These are phyloP conservation scores for Orbicella faveolata DNA, from an alignment of 64 coral and sea anemone species.

Conservation along the genomic window DNA sequence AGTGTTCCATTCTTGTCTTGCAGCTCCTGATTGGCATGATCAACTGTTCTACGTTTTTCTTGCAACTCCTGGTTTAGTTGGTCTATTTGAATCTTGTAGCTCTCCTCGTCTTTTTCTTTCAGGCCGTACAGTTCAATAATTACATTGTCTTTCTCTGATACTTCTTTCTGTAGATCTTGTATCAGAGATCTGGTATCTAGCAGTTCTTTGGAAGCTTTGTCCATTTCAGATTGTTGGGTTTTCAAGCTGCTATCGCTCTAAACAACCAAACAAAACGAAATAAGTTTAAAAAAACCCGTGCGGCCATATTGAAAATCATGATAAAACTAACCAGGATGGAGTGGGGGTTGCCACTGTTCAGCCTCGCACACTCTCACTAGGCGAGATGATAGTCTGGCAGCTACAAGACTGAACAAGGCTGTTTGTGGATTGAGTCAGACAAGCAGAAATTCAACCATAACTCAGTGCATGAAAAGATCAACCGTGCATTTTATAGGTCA, in stretches of 20 bases:
- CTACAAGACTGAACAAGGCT: too few relatives aligned
- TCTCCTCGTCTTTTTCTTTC: slow-evolving; percentile 38
- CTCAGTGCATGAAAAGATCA: too few relatives aligned
- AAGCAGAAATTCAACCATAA: too few relatives aligned
- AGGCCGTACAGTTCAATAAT: slow-evolving; percentile 65
- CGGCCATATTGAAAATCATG: neutral
- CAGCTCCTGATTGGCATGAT: slow-evolving; percentile 16
- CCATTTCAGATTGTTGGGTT: slow-evolving; percentile 79
- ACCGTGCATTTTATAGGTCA: too few relatives aligned
- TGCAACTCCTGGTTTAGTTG: slow-evolving; percentile 28
- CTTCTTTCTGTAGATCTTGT: slow-evolving; percentile 58
- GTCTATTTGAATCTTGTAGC: slow-evolving; percentile 21
- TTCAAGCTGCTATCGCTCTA: slow-evolving; percentile 83
- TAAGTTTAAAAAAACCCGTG: neutral
- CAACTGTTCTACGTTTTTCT: slow-evolving; percentile 32
- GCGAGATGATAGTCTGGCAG: too few relatives aligned
- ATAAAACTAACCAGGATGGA: too few relatives aligned
- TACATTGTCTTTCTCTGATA: slow-evolving; percentile 62
- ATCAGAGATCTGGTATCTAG: slow-evolving; percentile 58
- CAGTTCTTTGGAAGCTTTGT: slow-evolving; percentile 69
- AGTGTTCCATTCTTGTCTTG: slow-evolving; percentile 36
- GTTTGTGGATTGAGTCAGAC: too few relatives aligned
- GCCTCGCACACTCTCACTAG: too few relatives aligned
- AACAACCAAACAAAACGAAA: neutral
- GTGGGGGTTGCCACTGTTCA: too few relatives aligned